Conservation (phyloP, 2,113 vertebrate species). For the Otocyon megalotis region DNA sequence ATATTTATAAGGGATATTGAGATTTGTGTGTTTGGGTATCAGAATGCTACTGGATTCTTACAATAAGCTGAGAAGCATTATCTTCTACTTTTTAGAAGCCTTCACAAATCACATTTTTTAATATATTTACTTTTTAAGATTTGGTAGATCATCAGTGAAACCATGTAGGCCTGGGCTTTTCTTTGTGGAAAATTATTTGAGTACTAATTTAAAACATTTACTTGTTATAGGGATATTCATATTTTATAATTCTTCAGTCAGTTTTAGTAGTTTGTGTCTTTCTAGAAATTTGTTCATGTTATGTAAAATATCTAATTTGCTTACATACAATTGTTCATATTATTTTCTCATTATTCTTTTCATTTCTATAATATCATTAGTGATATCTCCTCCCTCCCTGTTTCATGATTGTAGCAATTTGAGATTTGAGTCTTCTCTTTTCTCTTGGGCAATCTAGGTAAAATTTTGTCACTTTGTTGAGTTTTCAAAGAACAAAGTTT, state of each 20-base stretch:
- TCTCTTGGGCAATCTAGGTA: not conserved
- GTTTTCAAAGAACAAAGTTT: not conserved
- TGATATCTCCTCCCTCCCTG: not conserved
- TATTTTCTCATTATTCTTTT: not conserved
- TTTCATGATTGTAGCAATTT: not conserved
- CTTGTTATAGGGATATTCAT: not conserved
- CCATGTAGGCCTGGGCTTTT: not conserved
- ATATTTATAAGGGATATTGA: not conserved
- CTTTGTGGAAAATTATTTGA: not conserved
- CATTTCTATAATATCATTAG: not conserved
- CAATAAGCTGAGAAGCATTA: not conserved
- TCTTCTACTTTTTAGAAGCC: not conserved
- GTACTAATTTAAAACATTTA: not conserved
- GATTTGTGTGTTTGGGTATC: not conserved
- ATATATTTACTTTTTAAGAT: not conserved
- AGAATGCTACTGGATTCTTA: not conserved
- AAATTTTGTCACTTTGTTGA: not conserved
- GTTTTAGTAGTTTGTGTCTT: not conserved
- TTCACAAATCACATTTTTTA: not conserved
- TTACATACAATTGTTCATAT: not conserved
- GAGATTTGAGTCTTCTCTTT: not conserved
- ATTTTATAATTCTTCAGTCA: constrained; percentile 1
- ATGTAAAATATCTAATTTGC: not conserved
- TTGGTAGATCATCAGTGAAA: not conserved
- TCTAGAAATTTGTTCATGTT: not conserved